Conservation (phyloP, 2,888 invertebrate species). For the Aquatica leii region DNA sequence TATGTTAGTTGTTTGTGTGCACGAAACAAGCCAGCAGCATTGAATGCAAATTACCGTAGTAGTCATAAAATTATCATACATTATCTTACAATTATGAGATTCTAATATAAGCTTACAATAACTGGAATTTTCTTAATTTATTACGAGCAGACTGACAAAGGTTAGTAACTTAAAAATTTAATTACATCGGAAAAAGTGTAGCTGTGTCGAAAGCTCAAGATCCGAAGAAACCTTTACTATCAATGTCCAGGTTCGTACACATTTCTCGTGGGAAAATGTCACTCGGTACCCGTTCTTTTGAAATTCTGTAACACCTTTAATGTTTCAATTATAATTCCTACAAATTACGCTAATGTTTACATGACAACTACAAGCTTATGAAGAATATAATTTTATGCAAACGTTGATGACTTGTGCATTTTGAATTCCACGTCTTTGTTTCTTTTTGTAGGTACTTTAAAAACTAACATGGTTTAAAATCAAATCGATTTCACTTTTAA, state of each 20-base stretch:
- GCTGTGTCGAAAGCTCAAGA: too few species aligned
- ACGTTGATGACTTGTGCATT: conserved; percentile 8
- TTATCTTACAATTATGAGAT: conserved; percentile 33
- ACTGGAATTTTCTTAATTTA: not conserved
- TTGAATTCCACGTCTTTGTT: too few species aligned
- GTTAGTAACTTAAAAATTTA: too few species aligned
- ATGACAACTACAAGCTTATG: not conserved
- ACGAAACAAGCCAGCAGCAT: conserved; percentile 26
- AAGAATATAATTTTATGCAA: not conserved
- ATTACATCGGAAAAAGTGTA: too few species aligned
- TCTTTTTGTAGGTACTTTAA: too few species aligned
- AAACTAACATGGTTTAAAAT: too few species aligned
- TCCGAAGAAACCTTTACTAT: too few species aligned
- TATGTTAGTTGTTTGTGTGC: conserved; percentile 24
- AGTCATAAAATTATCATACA: conserved; percentile 35
- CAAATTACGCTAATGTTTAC: conserved; percentile 4
- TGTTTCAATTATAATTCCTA: conserved; percentile 1
- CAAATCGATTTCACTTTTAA: too few species aligned
- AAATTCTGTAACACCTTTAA: not conserved
- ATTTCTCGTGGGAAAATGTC: conserved; percentile 11
- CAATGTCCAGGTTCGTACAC: not conserved
- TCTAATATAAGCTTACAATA: conserved; percentile 14
- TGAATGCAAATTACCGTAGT: conserved; percentile 31
- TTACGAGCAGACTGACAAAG: not conserved
- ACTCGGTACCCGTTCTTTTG: conserved; percentile 3